Evolutionary conservation across 2,797 vertebrate species (phyloP), one percentile per base, ranked within the genome.

Genomic region (Manis crassicaudata): DNA sequence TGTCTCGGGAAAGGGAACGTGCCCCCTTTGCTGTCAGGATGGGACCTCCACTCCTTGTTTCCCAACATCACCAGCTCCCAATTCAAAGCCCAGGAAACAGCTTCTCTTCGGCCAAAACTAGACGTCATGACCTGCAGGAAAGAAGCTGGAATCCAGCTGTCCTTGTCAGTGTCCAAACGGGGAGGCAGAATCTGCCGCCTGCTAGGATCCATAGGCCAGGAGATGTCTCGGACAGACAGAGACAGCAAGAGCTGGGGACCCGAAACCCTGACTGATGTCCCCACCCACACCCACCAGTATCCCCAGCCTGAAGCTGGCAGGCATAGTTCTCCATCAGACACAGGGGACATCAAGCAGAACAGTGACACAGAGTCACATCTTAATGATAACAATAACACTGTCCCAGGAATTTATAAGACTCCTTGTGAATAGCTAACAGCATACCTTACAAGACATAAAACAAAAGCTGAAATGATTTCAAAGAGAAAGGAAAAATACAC

Each of bases 251-350:
- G 16, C 18, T 50, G 4, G 46, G 54, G 2, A 52, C 9, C 46
- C 9, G 0, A 8, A 29, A 54, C 3, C 18, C 17, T 11, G 1
- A 37, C 2, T 4, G 54, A 5, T 1, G 3, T 67, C 2, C 21
- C n/a, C 10, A 52, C 3, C n/a, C 7, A 52, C 3, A 6, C 20
- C 12, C 37, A 18, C 75, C 56, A 58, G 54, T 23, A 27, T 23
- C 32, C 46, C 35, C 37, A 60, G 40, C 37, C 2, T 25, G 29
- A 84, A 63, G 21, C 13, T 14, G 10, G 35, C 14, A 10, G 5
- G 7, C 40, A 32, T 46, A 60, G 50, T 52, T 46, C 23, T 50
- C 70, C 35, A 25, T 56, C 76, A 18, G 35, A 76, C 16, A 8
- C 6, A 35, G 6, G 4, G 35, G 21, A 67, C 14, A 54, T 29